Evolutionary conservation across 2,797 vertebrate species (phyloP).

Genomic region (Smutsia temminckii): DNA sequence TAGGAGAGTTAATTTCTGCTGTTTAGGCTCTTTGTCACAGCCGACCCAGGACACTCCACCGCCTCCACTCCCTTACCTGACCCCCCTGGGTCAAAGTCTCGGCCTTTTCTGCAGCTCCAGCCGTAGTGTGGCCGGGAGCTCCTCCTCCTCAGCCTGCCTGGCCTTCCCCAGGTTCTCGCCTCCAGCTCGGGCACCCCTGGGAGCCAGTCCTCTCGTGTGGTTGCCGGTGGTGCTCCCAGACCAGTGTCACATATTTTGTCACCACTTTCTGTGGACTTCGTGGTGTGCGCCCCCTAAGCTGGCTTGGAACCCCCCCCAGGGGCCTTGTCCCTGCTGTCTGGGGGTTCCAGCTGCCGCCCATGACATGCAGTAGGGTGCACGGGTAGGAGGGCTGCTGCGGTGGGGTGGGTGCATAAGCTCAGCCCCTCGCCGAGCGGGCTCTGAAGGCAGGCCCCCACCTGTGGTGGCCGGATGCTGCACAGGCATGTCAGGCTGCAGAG

Average conservation of each 20-base stretch:
- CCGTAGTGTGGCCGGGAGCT: fast-evolving
- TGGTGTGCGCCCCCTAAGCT: background rate
- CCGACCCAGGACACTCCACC: background rate
- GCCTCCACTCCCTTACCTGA: background rate
- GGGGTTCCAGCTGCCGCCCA: background rate
- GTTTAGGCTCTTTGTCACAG: no score
- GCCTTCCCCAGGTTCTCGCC: no score
- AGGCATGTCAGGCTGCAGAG: background rate
- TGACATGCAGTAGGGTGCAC: fast-evolving
- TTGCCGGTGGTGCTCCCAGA: background rate
- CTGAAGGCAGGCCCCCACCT: background rate
- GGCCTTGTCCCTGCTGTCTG: background rate
- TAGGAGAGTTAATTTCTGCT: no score
- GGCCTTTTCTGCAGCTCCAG: background rate
- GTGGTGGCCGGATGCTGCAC: fast-evolving
- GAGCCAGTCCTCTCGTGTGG: fast-evolving
- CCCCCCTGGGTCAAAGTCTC: background rate
- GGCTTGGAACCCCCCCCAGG: background rate
- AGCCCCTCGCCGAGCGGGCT: background rate
- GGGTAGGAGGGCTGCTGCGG: background rate
- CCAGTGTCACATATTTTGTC: background rate
- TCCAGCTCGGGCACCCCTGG: background rate
- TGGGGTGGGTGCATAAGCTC: background rate
- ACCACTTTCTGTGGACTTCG: background rate
- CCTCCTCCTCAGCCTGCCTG: background rate